Percentiles rank a stretch among this genome's conserved stretches.
Evolutionary conservation across 2,113 vertebrate genomes (phyloP).

Genomic region (Microcebus lehilahytsara): DNA sequence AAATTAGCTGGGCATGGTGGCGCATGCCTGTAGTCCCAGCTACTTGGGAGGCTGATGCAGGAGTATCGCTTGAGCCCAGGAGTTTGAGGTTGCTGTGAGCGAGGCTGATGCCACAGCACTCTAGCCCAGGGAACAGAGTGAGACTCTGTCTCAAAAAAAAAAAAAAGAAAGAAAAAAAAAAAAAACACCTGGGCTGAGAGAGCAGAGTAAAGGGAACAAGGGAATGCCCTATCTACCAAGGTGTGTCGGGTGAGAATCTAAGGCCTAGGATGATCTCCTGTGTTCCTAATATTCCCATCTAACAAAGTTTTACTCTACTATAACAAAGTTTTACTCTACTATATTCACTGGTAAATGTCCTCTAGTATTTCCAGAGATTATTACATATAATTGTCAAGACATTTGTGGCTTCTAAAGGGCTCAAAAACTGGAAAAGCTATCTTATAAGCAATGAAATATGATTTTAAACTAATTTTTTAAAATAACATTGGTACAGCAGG

Average conservation of each 20-base stretch:
- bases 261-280: not conserved
- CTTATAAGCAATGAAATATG: not conserved
- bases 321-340: not conserved
- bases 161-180: no score
- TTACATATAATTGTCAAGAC: not conserved
- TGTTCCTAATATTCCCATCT: not conserved
- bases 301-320: not conserved
- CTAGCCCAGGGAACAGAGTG: no score
- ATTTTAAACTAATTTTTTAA: slow-evolving; percentile 7
- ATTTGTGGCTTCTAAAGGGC: not conserved
- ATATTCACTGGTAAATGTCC: not conserved
- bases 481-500: not conserved
- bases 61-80: no score
- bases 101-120: no score
- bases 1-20: no score
- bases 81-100: no score
- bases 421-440: not conserved
- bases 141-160: no score
- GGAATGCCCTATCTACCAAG: not conserved
- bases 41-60: no score
- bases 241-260: not conserved
- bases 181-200: not conserved
- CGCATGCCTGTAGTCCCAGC: no score
- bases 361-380: not conserved
- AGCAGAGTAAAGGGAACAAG: not conserved